phyloP scores from a whole-genome alignment of 92 coral and sea anemone genomes.

The Phymanthus crucifer region DNA sequence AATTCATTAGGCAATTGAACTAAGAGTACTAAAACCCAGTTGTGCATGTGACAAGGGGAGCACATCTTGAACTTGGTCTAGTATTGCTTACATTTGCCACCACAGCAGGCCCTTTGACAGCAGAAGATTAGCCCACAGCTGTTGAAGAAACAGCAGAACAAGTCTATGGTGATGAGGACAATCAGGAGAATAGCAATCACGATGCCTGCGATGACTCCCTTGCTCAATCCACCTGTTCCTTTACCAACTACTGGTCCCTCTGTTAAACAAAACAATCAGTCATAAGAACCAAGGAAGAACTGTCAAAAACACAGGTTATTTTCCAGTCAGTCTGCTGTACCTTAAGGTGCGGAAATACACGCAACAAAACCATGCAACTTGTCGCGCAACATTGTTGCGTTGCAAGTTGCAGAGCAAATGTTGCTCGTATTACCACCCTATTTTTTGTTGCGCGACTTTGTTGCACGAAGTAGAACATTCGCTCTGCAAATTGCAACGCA shows the following conservation, averaged over 20 bases:
- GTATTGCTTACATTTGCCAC: constrained; percentile 32
- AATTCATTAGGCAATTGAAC: too few relatives aligned
- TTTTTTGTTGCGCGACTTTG: too few relatives aligned
- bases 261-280: neutral
- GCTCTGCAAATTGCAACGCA: too few relatives aligned
- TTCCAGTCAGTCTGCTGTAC: neutral
- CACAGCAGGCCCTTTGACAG: constrained; percentile 65
- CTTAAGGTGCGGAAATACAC: too few relatives aligned
- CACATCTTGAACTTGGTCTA: too few relatives aligned
- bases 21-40: too few relatives aligned
- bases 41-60: too few relatives aligned
- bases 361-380: too few relatives aligned
- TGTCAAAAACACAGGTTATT: neutral
- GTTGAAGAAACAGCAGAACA: constrained; percentile 96
- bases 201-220: constrained; percentile 91
- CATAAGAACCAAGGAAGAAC: neutral
- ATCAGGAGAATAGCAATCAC: constrained; percentile 82
- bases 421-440: too few relatives aligned
- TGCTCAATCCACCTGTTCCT: constrained; percentile 61
- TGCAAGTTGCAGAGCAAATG: too few relatives aligned
- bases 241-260: constrained; percentile 45
- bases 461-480: too few relatives aligned
- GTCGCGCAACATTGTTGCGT: too few relatives aligned
- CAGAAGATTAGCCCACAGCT: constrained; percentile 86
- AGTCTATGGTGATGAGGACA: constrained; percentile 86